Percentiles rank a stretch among this genome's conserved stretches.
These are phyloP conservation scores for Acipenser ruthenus DNA, from an alignment of 2,797 vertebrate genomes.

Conservation along the genomic window DNA sequence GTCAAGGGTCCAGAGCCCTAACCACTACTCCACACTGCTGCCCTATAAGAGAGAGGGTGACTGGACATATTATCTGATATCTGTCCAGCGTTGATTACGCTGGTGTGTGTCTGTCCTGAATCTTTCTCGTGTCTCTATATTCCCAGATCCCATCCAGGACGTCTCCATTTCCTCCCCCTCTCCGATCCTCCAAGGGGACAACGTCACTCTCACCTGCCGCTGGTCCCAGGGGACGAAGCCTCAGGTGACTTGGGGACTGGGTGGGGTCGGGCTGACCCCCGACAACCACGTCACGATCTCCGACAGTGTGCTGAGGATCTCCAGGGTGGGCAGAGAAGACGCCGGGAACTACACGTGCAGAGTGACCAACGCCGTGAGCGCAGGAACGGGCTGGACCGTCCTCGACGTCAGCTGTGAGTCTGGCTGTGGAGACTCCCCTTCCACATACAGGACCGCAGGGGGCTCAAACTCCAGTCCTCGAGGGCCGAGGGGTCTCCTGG, in stretches of 20 bases:
- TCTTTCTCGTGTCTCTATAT: slow-evolving; percentile 8
- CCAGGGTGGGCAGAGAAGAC: slow-evolving; percentile 44
- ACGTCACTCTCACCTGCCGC: slow-evolving; percentile 49
- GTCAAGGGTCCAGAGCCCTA: no score
- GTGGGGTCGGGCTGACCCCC: slow-evolving; percentile 25
- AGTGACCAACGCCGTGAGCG: slow-evolving; percentile 55
- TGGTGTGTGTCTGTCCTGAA: background rate
- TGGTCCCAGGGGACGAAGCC: slow-evolving; percentile 43
- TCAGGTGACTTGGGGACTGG: slow-evolving; percentile 52
- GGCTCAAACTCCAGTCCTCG: no score
- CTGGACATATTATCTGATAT: no score
- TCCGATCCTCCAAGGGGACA: slow-evolving; percentile 44
- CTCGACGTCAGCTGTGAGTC: slow-evolving; percentile 66
- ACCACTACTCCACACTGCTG: no score
- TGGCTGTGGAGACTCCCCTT: no score
- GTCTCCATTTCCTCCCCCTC: slow-evolving; percentile 32
- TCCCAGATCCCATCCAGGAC: background rate
- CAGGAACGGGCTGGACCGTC: slow-evolving; percentile 29
- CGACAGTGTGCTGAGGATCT: slow-evolving; percentile 45
- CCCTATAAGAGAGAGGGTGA: no score
- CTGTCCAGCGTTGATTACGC: no score
- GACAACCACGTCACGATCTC: slow-evolving; percentile 47
- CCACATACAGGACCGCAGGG: no score
- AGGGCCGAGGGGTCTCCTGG: no score
- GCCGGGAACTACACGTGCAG: slow-evolving; percentile 56